Base-by-base conservation (phyloP, 2,888 invertebrate genomes). In the Aphidoletes aphidimyza region DNA sequence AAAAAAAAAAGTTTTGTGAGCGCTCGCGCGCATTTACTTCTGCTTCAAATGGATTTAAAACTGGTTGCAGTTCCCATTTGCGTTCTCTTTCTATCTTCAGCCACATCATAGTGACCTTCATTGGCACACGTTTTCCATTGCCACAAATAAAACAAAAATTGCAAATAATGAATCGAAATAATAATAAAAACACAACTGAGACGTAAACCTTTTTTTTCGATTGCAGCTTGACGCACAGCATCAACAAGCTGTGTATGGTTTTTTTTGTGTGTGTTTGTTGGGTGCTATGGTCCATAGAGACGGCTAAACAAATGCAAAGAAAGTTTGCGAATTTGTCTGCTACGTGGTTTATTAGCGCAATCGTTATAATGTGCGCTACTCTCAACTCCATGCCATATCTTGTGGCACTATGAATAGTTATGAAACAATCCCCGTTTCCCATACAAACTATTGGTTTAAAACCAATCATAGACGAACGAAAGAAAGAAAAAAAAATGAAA, bases 1-100 rank as follows among this genome's bases (percentile, higher is more conserved):
- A 54, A n/a, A 54, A 69, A 69, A 69, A 69, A 30, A 54, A 54
- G 54, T 54, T 54, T 54, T n/a, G n/a, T n/a, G n/a, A n/a, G n/a
- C n/a, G n/a, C n/a, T n/a, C n/a, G n/a, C n/a, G n/a, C n/a, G n/a
- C n/a, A n/a, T n/a, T n/a, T 26, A 54, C 30, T 69, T n/a, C 69
- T 69, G 69, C n/a, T 69, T 69, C 30, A 69, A 69, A 69, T n/a
- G n/a, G 30, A 69, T 69, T 69, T 30, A 69, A n/a, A n/a, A n/a
- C n/a, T n/a, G n/a, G n/a, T n/a, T n/a, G n/a, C n/a, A n/a, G n/a
- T n/a, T n/a, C n/a, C n/a, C n/a, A 14, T 14, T 42, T 9, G 42
- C 42, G 42, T 9, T 42, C n/a, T 42, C 42, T 9, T 42, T 42
- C 42, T 42, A 42, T 42, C 42, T 42, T 14, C 8, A 6, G 6